These are phyloP conservation scores for Aythya baeri DNA, from an alignment of 2,113 vertebrate species.

Conservation along the genomic window DNA sequence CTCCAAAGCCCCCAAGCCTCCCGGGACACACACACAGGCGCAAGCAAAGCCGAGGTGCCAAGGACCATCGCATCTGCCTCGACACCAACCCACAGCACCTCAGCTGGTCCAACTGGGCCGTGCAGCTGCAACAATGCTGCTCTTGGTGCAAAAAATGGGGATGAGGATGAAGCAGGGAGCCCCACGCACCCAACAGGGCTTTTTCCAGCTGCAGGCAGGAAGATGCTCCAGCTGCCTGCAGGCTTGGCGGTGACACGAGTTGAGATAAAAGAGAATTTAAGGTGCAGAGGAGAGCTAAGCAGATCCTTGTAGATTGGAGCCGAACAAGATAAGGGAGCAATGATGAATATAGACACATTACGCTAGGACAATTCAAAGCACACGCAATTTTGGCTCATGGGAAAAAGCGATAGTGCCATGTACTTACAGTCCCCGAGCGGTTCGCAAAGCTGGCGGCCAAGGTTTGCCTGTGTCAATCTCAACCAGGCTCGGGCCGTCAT, in stretches of 20 bases:
- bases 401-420: neutral
- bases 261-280: constrained; percentile 37
- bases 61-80: neutral
- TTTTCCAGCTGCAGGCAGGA: neutral
- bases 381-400: constrained; percentile 20
- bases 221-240: neutral
- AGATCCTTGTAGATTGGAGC: constrained; percentile 35
- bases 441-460: neutral
- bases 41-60: neutral
- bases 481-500: neutral
- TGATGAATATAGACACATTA: constrained; percentile 42
- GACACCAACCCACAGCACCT: fast-evolving
- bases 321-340: constrained; percentile 19
- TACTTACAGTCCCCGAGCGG: neutral
- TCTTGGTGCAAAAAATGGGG: fast-evolving
- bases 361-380: constrained; percentile 34
- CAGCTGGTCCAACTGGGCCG: neutral
- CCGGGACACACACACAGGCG: fast-evolving
- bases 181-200: fast-evolving
- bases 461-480: neutral
- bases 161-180: neutral
- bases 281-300: constrained; percentile 12
- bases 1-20: fast-evolving
- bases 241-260: neutral
- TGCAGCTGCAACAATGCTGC: fast-evolving